Evolutionary conservation across 2,113 vertebrate genomes (phyloP).

Genomic region (Rallus limicola): DNA sequence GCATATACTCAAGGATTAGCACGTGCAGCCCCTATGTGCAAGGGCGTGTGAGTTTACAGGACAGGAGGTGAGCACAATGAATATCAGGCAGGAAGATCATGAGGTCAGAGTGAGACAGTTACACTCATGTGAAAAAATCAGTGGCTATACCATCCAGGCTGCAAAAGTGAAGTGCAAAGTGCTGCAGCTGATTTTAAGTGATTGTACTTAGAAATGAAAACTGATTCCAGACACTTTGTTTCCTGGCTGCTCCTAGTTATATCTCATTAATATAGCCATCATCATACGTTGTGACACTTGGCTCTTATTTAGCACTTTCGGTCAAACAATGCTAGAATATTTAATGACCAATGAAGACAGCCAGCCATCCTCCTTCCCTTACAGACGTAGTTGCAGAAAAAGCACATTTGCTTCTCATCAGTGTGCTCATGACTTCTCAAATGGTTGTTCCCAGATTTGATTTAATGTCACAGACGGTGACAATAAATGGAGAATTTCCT

Average conservation of each 20-base stretch:
- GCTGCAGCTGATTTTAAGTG: background rate
- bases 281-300: background rate
- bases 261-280: background rate
- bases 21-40: background rate
- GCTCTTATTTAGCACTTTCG: background rate
- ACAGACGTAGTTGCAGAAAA: background rate
- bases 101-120: background rate
- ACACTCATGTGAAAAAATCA: background rate
- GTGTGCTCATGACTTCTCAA: background rate
- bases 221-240: background rate
- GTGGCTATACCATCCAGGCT: background rate
- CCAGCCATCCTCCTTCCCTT: background rate
- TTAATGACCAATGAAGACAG: background rate
- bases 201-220: background rate
- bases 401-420: background rate
- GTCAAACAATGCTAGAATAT: background rate
- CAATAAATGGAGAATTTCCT: background rate
- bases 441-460: background rate
- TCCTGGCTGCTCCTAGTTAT: background rate
- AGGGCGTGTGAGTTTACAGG: background rate
- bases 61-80: background rate
- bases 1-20: background rate
- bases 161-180: background rate
- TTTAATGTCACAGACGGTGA: background rate
- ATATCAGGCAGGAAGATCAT: background rate